Percentiles rank a stretch among this genome's conserved stretches.
phyloP scores from a whole-genome alignment of 2,113 vertebrate species.

The Callionymus lyra region DNA sequence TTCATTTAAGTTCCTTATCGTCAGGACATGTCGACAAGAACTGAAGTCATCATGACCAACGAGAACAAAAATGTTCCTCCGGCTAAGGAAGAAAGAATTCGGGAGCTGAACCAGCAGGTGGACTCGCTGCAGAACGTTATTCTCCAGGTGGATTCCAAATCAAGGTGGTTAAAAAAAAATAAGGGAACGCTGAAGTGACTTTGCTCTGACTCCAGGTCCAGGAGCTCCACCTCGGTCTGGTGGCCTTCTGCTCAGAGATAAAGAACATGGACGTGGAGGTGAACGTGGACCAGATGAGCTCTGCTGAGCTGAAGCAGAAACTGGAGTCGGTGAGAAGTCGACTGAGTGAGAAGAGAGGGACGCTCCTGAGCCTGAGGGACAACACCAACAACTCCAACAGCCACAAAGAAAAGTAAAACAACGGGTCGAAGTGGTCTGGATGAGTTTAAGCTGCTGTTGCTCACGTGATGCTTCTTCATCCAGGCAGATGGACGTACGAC shows the following conservation, averaged over 20 bases:
- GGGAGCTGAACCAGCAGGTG: slow-evolving; percentile 60
- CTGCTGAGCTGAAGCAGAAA: slow-evolving; percentile 42
- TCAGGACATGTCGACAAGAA: slow-evolving; percentile 38
- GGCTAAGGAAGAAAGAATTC: slow-evolving; percentile 54
- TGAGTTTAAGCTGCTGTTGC: slow-evolving; percentile 2
- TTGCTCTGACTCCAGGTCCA: slow-evolving; percentile 48
- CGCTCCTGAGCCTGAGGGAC: slow-evolving; percentile 35
- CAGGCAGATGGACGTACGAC: slow-evolving; percentile 54
- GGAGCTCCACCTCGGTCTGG: slow-evolving; percentile 51
- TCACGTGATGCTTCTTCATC: slow-evolving; percentile 5
- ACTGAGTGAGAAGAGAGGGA: slow-evolving; percentile 53
- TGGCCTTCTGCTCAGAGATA: slow-evolving; percentile 59
- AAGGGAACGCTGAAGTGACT: neutral
- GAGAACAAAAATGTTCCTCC: slow-evolving; percentile 26
- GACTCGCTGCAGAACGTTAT: slow-evolving; percentile 58
- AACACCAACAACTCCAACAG: slow-evolving; percentile 33
- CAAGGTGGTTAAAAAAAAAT: neutral
- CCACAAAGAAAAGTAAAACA: slow-evolving; percentile 46
- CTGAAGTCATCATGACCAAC: slow-evolving; percentile 6
- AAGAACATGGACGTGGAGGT: slow-evolving; percentile 50
- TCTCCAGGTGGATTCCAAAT: slow-evolving; percentile 43
- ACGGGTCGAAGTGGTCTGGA: neutral
- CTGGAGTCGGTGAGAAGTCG: slow-evolving; percentile 41
- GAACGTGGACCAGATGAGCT: slow-evolving; percentile 18
- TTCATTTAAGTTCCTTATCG: neutral